Evolutionary conservation across 2,797 vertebrate genomes (phyloP).

Genomic region (Anas bernieri): DNA sequence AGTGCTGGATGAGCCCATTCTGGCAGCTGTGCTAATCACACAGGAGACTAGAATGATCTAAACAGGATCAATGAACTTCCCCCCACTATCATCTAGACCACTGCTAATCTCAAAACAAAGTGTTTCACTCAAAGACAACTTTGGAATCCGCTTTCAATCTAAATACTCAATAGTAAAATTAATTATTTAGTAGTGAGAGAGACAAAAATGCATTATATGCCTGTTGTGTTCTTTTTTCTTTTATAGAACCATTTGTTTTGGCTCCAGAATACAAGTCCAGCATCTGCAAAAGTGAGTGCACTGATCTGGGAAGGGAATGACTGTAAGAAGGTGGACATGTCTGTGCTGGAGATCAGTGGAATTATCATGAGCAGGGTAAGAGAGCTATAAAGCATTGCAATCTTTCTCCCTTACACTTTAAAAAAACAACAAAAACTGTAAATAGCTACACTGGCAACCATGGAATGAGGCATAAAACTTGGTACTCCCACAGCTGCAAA

Average conservation of each 20-base stretch:
- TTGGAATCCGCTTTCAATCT: neutral
- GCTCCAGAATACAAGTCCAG: conserved; percentile 94
- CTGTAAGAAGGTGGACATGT: conserved; percentile 98
- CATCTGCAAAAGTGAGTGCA: conserved; percentile 92
- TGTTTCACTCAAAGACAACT: neutral
- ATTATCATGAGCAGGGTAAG: conserved; percentile 94
- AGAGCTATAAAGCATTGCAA: neutral
- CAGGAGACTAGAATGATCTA: neutral
- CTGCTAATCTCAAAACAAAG: neutral
- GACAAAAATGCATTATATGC: neutral
- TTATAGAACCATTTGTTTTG: conserved; percentile 91
- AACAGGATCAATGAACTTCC: fast-evolving
- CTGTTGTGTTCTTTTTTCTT: neutral
- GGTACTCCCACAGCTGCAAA: neutral
- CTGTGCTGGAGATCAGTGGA: conserved; percentile 96
- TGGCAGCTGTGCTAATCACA: fast-evolving
- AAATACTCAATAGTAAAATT: neutral
- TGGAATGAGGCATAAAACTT: fast-evolving
- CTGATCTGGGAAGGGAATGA: conserved; percentile 97
- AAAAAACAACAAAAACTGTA: neutral
- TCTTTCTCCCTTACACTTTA: neutral
- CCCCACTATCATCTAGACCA: fast-evolving
- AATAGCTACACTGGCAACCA: fast-evolving
- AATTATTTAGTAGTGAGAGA: neutral
- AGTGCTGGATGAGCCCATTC: neutral